These are phyloP conservation scores for Idaea dimidiata DNA, from an alignment of 2,888 invertebrate genomes.

Conservation along the genomic window DNA sequence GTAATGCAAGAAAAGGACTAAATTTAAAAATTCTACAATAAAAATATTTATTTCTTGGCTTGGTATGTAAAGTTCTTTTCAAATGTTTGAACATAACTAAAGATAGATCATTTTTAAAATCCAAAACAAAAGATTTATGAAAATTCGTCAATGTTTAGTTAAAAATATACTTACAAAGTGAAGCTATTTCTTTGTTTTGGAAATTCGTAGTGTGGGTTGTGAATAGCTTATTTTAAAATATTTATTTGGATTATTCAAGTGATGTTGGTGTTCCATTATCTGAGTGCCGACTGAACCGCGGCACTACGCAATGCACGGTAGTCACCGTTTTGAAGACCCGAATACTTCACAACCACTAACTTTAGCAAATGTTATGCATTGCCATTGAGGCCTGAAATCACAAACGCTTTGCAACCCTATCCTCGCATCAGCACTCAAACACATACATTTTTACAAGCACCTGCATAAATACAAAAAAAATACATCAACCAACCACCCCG, in stretches of 20 bases:
- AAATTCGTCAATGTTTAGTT: neutral
- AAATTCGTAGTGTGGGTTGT: neutral
- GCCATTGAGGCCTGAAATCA: neutral
- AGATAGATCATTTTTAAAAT: neutral
- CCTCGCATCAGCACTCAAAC: conserved; percentile 28
- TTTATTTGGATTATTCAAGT: neutral
- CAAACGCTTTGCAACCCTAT: conserved; percentile 18
- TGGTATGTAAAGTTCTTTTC: no score
- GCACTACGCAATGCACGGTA: neutral
- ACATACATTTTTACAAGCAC: conserved; percentile 30
- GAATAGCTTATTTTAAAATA: neutral
- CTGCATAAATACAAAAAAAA: conserved; percentile 50
- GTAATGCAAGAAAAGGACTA: no score
- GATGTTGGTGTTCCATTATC: neutral
- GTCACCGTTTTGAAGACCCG: neutral
- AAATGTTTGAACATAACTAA: no score
- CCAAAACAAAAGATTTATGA: neutral
- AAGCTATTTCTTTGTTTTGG: neutral
- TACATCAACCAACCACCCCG: conserved; percentile 51
- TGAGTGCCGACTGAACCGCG: neutral
- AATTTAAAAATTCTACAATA: no score
- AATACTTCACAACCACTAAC: neutral
- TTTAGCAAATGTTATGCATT: neutral
- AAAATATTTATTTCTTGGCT: no score
- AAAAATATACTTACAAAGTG: neutral